Base-by-base conservation (phyloP, 2,888 invertebrate species). In the Yponomeuta malinellus region DNA sequence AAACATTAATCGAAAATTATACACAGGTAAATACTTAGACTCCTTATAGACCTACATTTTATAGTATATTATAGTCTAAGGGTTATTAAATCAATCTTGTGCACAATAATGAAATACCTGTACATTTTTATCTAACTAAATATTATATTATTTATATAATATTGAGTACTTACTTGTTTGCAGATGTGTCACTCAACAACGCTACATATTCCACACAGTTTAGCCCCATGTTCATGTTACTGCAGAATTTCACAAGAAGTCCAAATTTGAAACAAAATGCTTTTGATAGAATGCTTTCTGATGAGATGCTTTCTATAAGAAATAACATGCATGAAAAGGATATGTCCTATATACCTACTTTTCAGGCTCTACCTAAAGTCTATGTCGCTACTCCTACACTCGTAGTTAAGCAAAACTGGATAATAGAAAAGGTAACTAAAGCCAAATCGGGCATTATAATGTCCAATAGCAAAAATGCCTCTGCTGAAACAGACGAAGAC, bases 241-340 rank as follows among this genome's bases (percentile, higher is more conserved):
- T 78, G 63, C 72, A 76, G 72, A 80, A 81, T 74, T 69, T 76
- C 63, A 76, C 78, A 59, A 76, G 73, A 48, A 71, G 9, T 15
- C 2, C 75, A 59, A 83, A 88, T 76, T 81, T 85, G 48, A 86
- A 85, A 78, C 81, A 78, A 0, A 86, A 88, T 72, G 73, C 82
- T 2, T 85, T 86, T 69, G 87, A 87, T 71, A 87, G 85, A 81
- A 85, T 85, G 83, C 75, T 87, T 15, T 84, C 84, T 4, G 83
- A 90, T 69, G 87, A 89, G 77, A 86, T 88, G 82, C 75, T 85
- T 59, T 83, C 81, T n/a, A 81, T 85, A 31, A 86, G 88, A 72
- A 81, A 85, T 70, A 79, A 81, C 69, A 79, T 84, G 64, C 79
- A 83, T 68, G 81, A 82, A 72, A 83, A 81, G 74, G 82, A 85